Base-by-base conservation (phyloP, 2,797 vertebrate genomes). In the Sebastes wilsoni region DNA sequence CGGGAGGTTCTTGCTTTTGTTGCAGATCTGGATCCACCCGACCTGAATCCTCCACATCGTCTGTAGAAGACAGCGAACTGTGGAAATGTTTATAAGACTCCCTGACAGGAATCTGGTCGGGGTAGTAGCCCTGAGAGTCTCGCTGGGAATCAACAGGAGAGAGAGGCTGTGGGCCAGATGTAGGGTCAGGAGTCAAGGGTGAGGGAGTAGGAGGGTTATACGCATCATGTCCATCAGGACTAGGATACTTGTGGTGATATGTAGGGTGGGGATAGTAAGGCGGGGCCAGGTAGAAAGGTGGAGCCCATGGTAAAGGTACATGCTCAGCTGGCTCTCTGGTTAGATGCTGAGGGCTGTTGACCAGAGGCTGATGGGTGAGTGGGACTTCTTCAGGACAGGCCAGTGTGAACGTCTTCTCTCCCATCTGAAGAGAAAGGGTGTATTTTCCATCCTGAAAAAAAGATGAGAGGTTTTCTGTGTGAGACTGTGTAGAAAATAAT, bases 261-360 rank as follows among this genome's bases (percentile, higher is more conserved):
- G 84, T 89, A 6, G 92, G 93, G 30, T 92, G 92, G 11, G 94
- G 94, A 34, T 93, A 89, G 80, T 77, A 77, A 18, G 75, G 91
- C 0, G 93, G 93, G 23, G 92, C 93, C 61, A 95, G 81, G 81
- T 90, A 91, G 76, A 94, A 90, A 22, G 90, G 93, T 25, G 87
- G 88, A 27, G 54, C 72, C 90, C 85, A 92, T 1, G n/a, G 76
- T 52, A 77, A 73, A 60, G 82, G 18, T 5, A 23, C 2, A 2
- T 32, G 64, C 13, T 75, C 32, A 2, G 49, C 13, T 36, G 3
- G 18, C 3, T 1, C 64, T 22, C 20, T 28, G 22, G 46, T 4
- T 11, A 34, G 46, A 38, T 61, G 6, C 54, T 20, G 5, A n/a
- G 60, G 71, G 12, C 1, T n/a, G 16, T 58, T 55, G 10, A 64